These are phyloP conservation scores for Trichomalopsis sarcophagae DNA, from an alignment of 1,140 invertebrate species.

Conservation along the genomic window DNA sequence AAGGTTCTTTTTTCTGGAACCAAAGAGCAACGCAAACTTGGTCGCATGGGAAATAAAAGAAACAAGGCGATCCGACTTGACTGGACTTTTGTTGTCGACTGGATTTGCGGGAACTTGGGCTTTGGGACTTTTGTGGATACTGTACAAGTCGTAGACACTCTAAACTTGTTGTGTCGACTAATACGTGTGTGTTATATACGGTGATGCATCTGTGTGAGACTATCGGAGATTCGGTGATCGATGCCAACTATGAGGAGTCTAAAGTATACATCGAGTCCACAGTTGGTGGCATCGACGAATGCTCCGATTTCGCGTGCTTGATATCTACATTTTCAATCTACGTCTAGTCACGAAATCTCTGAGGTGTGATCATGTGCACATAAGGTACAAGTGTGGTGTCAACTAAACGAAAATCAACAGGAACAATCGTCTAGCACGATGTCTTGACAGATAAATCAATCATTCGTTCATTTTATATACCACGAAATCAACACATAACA, in stretches of 20 bases:
- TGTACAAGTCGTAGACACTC: neutral
- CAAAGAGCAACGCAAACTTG: neutral
- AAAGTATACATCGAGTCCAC: neutral
- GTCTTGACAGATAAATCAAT: neutral
- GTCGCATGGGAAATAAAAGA: neutral
- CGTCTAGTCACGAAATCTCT: neutral
- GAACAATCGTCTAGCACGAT: neutral
- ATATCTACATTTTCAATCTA: neutral
- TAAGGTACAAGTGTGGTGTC: neutral
- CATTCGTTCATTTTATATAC: neutral
- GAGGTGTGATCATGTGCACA: neutral
- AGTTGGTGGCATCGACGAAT: neutral
- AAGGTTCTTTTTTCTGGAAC: neutral
- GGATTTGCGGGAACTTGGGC: neutral
- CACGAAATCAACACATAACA: neutral
- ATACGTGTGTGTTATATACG: neutral
- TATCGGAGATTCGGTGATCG: neutral
- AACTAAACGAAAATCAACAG: neutral
- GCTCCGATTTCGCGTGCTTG: neutral
- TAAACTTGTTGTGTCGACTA: neutral
- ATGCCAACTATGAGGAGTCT: neutral
- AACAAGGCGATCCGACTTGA: neutral
- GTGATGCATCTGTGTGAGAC: slow-evolving; percentile 1
- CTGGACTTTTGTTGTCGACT: neutral
- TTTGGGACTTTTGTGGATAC: neutral